phyloP scores from a whole-genome alignment of 2,888 invertebrate genomes.

The Dermolepida albohirtum region DNA sequence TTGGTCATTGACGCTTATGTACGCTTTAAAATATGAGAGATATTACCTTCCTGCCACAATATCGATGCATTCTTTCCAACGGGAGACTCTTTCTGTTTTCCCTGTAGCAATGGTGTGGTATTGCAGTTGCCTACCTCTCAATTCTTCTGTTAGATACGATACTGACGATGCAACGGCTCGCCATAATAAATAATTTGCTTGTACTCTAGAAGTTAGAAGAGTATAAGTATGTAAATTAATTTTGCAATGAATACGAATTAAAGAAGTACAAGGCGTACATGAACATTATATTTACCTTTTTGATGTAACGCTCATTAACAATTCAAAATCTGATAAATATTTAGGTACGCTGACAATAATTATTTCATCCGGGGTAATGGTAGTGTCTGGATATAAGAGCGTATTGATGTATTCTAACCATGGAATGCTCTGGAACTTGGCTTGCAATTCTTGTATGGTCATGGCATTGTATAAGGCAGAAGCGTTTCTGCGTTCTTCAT shows the following conservation, averaged over 20 bases:
- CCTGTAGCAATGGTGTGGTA: conserved; percentile 87
- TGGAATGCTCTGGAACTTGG: conserved; percentile 80
- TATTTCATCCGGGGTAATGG: conserved; percentile 76
- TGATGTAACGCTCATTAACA: conserved; percentile 67
- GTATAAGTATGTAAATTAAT: no score
- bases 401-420: conserved; percentile 89
- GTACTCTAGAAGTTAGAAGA: conserved; percentile 66
- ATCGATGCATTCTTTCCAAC: conserved; percentile 94
- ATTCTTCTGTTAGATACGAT: conserved; percentile 82
- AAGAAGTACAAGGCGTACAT: conserved; percentile 1
- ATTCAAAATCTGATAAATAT: conserved; percentile 80
- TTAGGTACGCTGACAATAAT: conserved; percentile 88
- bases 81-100: conserved; percentile 84
- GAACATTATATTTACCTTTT: conserved; percentile 67
- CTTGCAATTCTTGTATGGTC: conserved; percentile 81
- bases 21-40: background rate
- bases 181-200: conserved; percentile 95
- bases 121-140: conserved; percentile 82
- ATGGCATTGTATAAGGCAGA: conserved; percentile 93
- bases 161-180: conserved; percentile 85
- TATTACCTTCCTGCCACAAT: conserved; percentile 79
- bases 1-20: background rate
- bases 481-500: conserved; percentile 91
- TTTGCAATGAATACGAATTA: background rate
- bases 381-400: conserved; percentile 75